Conservation (phyloP, 2,797 vertebrate species). For the Bryconaethiops microstoma region DNA sequence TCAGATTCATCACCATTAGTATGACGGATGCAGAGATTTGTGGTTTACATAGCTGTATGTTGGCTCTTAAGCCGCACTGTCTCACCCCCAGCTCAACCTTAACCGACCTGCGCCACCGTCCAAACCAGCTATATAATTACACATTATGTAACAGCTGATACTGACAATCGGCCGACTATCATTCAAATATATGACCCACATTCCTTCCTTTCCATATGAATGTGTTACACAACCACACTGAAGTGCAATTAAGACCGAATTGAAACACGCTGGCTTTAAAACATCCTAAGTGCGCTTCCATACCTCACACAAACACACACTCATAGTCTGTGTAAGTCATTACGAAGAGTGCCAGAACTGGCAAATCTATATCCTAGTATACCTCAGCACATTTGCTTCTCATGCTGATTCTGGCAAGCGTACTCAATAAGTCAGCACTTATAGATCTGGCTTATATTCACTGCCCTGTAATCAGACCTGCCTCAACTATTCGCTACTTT, state of each 20-base stretch:
- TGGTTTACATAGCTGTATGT: conserved; percentile 59
- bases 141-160: conserved; percentile 45
- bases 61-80: conserved; percentile 60
- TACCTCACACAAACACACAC: neutral
- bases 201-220: conserved; percentile 40
- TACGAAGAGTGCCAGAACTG: neutral
- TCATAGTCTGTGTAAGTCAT: neutral
- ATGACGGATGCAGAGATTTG: conserved; percentile 42
- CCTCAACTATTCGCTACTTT: neutral
- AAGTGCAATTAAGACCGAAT: conserved; percentile 21
- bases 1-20: conserved; percentile 4
- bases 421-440: conserved; percentile 40
- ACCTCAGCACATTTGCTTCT: conserved; percentile 13
- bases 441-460: neutral
- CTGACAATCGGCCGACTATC: conserved; percentile 18
- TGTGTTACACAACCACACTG: conserved; percentile 23
- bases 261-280: conserved; percentile 9
- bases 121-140: conserved; percentile 51
- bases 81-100: conserved; percentile 41
- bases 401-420: conserved; percentile 47
- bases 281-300: neutral
- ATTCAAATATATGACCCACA: conserved; percentile 29
- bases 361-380: neutral
- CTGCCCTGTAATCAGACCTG: conserved; percentile 25
- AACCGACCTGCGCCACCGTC: conserved; percentile 37